Conservation (phyloP, 2,888 invertebrate genomes). For the Drosophila meridiana region DNA sequence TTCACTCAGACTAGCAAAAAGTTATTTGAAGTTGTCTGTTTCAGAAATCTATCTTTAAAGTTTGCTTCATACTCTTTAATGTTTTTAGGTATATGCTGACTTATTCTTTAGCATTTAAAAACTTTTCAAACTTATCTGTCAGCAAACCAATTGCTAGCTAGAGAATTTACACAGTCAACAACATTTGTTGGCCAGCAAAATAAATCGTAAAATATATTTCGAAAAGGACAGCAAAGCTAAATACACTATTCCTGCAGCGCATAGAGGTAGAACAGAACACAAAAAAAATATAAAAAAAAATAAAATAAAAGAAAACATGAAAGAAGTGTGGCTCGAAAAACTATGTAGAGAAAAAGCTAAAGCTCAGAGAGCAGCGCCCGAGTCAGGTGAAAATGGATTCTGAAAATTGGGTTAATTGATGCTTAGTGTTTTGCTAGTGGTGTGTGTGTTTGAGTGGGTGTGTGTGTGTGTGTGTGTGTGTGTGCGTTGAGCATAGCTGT, state of each 20-base stretch:
- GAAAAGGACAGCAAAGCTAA: conserved; percentile 41
- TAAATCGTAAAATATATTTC: conserved; percentile 31
- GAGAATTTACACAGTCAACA: background rate
- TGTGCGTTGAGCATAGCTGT: conserved; percentile 11
- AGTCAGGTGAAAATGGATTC: conserved; percentile 80
- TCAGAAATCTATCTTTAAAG: background rate
- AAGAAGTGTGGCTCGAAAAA: conserved; percentile 44
- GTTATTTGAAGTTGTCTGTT: background rate
- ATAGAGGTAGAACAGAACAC: conserved; percentile 8
- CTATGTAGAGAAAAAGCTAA: conserved; percentile 27
- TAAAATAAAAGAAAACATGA: conserved; percentile 42
- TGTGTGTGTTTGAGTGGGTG: conserved; percentile 22
- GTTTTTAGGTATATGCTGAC: too few relatives aligned
- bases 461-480: conserved; percentile 23
- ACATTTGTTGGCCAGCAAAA: conserved; percentile 8
- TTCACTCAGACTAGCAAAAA: background rate
- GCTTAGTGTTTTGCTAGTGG: conserved; percentile 65
- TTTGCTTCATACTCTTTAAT: background rate
- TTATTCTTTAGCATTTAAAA: background rate
- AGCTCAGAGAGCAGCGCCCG: conserved; percentile 42
- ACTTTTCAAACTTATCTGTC: background rate
- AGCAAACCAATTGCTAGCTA: background rate
- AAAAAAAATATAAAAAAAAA: conserved; percentile 26
- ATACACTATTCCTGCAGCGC: conserved; percentile 32
- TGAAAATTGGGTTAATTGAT: conserved; percentile 81